Conservation (phyloP, 2,797 vertebrate genomes). For the Siniperca undulata region DNA sequence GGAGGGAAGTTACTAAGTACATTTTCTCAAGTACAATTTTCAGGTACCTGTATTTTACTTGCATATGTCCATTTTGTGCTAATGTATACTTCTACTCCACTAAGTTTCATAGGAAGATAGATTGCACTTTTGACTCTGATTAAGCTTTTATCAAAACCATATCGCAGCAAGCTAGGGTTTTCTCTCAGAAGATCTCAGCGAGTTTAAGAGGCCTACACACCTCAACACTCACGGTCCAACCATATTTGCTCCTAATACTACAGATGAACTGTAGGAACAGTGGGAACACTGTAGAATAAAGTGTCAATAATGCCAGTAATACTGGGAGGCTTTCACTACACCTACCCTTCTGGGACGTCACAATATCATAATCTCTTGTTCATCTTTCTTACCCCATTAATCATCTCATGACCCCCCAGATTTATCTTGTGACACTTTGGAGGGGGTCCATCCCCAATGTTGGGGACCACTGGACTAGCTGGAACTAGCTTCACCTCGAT, state of each 20-base stretch:
- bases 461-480: neutral
- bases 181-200: neutral
- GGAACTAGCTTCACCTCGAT: neutral
- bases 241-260: too few relatives aligned
- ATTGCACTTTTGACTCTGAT: neutral
- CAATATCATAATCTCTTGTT: neutral
- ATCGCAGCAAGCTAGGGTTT: neutral
- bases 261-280: too few relatives aligned
- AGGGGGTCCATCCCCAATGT: neutral
- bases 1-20: too few relatives aligned
- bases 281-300: too few relatives aligned
- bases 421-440: too few relatives aligned
- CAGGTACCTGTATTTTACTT: neutral
- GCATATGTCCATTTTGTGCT: too few relatives aligned
- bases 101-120: too few relatives aligned
- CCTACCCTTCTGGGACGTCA: neutral
- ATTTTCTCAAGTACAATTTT: neutral
- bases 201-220: neutral
- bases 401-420: too few relatives aligned
- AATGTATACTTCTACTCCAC: too few relatives aligned
- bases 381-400: too few relatives aligned
- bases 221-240: too few relatives aligned
- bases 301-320: too few relatives aligned
- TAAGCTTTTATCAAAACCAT: neutral
- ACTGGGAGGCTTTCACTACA: neutral